phyloP scores from a whole-genome alignment of 2,888 invertebrate species.

The Chelonus formosanus region DNA sequence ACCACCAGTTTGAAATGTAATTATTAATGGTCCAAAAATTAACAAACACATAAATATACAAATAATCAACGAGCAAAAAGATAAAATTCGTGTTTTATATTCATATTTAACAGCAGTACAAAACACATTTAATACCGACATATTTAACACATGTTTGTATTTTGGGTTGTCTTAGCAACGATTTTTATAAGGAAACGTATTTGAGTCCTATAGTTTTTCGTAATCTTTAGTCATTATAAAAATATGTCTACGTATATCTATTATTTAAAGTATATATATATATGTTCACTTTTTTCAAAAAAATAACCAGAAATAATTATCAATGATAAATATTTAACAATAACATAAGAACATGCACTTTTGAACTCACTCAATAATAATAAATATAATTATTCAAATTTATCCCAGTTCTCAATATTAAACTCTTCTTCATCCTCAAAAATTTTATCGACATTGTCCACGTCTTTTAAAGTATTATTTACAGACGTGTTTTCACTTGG shows the following conservation, averaged over 20 bases:
- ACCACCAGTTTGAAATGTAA: constrained; percentile 52
- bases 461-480: too few species aligned
- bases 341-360: neutral
- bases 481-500: neutral
- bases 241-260: too few species aligned
- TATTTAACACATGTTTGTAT: constrained; percentile 36
- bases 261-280: too few species aligned
- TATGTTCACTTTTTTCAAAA: too few species aligned
- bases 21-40: constrained; percentile 48
- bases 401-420: too few species aligned
- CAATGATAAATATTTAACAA: neutral
- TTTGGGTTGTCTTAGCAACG: constrained; percentile 36
- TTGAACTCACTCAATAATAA: too few species aligned
- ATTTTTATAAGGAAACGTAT: constrained; percentile 8
- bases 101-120: constrained; percentile 50
- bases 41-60: constrained; percentile 38
- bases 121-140: constrained; percentile 52
- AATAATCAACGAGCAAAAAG: constrained; percentile 47
- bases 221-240: too few species aligned
- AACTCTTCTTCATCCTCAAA: neutral
- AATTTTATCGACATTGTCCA: neutral
- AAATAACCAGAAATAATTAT: neutral
- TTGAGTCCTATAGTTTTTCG: neutral
- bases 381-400: too few species aligned
- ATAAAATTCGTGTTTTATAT: constrained; percentile 49